Evolutionary conservation across 2,113 vertebrate species (phyloP).

Genomic region (Cercocebus atys): DNA sequence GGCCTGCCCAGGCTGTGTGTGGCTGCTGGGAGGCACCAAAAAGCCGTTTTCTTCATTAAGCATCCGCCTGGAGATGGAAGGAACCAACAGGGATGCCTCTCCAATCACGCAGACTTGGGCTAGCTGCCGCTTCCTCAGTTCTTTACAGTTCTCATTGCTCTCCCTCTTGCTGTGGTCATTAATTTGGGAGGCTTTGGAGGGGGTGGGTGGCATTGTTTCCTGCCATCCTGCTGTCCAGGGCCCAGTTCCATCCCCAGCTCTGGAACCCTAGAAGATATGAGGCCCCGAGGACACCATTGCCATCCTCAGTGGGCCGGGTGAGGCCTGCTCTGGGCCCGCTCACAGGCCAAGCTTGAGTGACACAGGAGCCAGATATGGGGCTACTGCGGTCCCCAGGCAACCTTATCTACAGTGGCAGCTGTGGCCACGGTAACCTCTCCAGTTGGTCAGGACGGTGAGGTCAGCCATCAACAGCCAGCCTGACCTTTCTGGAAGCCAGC

Average conservation of each 20-base stretch:
- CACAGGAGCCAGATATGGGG: neutral
- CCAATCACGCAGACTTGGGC: neutral
- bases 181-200: neutral
- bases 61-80: slow-evolving; percentile 11
- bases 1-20: slow-evolving; percentile 64
- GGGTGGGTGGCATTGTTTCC: too few relatives aligned
- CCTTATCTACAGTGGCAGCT: neutral
- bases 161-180: neutral
- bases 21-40: neutral
- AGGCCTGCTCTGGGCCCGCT: neutral
- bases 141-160: neutral
- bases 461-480: neutral
- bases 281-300: neutral
- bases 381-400: neutral
- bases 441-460: neutral
- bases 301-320: neutral
- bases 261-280: neutral
- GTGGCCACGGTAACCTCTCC: neutral
- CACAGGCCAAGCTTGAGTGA: neutral
- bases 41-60: slow-evolving; percentile 37
- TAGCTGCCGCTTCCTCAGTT: neutral
- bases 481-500: neutral
- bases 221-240: neutral
- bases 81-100: neutral
- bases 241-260: neutral